Evolutionary conservation across 2,888 invertebrate genomes (phyloP), one percentile per base, ranked within the genome.

Genomic region (Drosophila cracens): DNA sequence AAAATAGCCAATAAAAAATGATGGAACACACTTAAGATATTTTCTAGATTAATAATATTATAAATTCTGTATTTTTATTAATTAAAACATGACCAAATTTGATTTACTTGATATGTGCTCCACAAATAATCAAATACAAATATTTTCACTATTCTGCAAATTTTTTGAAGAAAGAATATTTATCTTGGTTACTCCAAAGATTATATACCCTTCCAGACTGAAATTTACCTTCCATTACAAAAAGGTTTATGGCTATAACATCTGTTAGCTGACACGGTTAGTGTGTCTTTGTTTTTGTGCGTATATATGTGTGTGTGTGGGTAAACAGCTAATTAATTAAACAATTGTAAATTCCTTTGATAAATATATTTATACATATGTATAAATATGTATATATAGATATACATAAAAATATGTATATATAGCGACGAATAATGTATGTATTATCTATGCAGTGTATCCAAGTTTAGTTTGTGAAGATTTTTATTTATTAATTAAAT

Each of bases 281-380:
- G 40, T 16, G 16, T 25, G 46, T 5, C 16, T 16, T 16, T 38
- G 25, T 18, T 18, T 33, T 43, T 21, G 56, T 43, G 7, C 8
- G 16, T 53, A 11, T 52, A 6, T 43, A 29, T 57, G 59, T 40
- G 48, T 21, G 51, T 48, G 40, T 49, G 21, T 57, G 63, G 40
- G 60, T 40, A 56, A 52, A 67, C 61, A 76, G 59, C 82, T 81
- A 83, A 87, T 86, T 90, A 89, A 83, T 90, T 84, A 79, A 84
- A 82, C 84, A 84, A 85, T 87, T 81, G 74, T 58, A 81, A 89
- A 80, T 86, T 81, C 82, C 85, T 90, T 89, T 89, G 84, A 87
- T 79, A 86, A 90, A 89, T 8, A 54, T n/a, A 21, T 31, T 11
- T 31, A 11, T 31, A 13, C 10, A 52, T 31, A 21, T 36, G 5